A percentile compares a stretch with the other conserved stretches of the same genome.
Conservation (phyloP, 2,797 vertebrate genomes). For the Melanotaenia nigrans region DNA sequence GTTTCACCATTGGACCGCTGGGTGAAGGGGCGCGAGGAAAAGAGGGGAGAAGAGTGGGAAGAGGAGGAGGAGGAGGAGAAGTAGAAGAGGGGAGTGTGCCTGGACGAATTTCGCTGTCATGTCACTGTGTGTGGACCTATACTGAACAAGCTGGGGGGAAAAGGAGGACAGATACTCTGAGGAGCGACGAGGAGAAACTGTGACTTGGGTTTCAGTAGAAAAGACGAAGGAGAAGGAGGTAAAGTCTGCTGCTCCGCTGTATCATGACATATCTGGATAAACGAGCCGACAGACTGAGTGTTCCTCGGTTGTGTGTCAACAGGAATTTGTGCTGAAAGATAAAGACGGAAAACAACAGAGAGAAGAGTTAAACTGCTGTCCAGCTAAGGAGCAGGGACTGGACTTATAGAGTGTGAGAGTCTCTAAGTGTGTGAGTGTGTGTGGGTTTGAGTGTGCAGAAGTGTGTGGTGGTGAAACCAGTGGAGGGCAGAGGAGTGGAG, state of each 20-base stretch:
- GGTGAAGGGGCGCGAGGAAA: constrained; percentile 69
- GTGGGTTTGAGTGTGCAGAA: constrained; percentile 32
- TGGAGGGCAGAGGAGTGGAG: constrained; percentile 81
- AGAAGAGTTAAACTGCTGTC: constrained; percentile 51
- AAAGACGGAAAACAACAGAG: constrained; percentile 29
- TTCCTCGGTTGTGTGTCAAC: constrained; percentile 60
- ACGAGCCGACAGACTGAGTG: constrained; percentile 47
- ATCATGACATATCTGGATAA: constrained; percentile 66
- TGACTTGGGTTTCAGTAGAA: constrained; percentile 61
- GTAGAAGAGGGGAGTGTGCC: constrained; percentile 53
- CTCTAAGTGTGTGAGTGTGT: constrained; percentile 26
- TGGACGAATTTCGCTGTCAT: constrained; percentile 77
- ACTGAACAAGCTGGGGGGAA: constrained; percentile 71
- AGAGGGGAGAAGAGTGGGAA: constrained; percentile 32
- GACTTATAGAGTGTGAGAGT: constrained; percentile 53
- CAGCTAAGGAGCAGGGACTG: constrained; percentile 51
- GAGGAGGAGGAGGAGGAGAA: constrained; percentile 37
- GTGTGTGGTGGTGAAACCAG: constrained; percentile 60
- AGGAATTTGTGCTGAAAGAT: constrained; percentile 51
- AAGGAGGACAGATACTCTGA: constrained; percentile 50
- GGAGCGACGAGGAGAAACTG: constrained; percentile 52
- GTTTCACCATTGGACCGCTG: constrained; percentile 66
- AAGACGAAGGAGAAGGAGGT: constrained; percentile 58
- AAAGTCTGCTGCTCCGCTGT: constrained; percentile 60
- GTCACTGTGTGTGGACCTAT: constrained; percentile 71